phyloP scores from a whole-genome alignment of 1,140 invertebrate species.

The Eurosta solidaginis region DNA sequence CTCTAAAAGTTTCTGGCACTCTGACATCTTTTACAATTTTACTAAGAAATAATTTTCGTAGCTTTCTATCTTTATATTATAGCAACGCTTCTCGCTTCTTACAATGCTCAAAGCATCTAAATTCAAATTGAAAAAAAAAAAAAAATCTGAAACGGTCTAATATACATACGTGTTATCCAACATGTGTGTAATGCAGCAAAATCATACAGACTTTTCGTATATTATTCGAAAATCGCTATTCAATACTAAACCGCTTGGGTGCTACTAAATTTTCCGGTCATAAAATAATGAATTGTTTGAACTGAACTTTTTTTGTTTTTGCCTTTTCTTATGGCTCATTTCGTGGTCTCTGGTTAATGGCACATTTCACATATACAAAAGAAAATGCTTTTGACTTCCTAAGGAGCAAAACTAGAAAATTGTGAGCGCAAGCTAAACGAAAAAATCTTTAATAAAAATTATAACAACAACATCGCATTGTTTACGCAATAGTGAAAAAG shows the following conservation, averaged over 20 bases:
- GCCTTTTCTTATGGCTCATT: neutral
- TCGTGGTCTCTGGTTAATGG: slow-evolving; percentile 16
- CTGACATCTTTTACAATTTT: no score
- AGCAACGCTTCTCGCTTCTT: no score
- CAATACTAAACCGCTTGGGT: neutral
- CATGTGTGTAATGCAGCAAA: neutral
- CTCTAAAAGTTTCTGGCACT: no score
- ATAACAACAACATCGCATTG: neutral
- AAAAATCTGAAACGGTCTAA: no score
- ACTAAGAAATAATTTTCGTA: no score
- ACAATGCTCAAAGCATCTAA: no score
- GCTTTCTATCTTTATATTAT: no score
- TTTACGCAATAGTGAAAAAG: neutral
- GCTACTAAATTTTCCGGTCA: neutral
- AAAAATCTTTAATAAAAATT: neutral
- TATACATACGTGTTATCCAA: slow-evolving; percentile 4
- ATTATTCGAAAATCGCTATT: neutral
- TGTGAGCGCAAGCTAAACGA: neutral
- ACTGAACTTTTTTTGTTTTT: no score
- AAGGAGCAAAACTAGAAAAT: neutral
- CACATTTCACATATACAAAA: slow-evolving; percentile 24
- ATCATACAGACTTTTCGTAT: no score
- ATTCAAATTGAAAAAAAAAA: no score
- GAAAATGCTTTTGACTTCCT: neutral
- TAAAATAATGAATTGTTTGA: neutral